Conservation (phyloP, 37 sponge, comb jelly and placozoan genomes). For the Tethya wilhelma region DNA sequence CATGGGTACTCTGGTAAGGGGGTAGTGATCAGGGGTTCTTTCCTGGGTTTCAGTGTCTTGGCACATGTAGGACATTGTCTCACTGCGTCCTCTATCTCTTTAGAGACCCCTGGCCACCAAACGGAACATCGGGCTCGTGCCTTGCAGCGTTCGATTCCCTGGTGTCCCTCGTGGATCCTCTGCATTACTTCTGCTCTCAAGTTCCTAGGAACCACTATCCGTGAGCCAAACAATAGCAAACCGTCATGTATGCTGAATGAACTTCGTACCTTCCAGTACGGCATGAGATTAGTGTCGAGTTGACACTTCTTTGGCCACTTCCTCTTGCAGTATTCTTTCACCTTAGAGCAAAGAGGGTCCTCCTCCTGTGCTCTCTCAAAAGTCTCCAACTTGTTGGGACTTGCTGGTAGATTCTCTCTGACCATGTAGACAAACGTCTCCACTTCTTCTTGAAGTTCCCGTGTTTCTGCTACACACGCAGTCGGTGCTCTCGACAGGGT, state of each 20-base stretch:
- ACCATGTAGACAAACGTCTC: neutral
- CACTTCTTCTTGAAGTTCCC: slow-evolving; percentile 21
- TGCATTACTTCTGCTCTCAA: slow-evolving; percentile 25
- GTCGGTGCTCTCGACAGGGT: slow-evolving; percentile 56
- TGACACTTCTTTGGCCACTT: slow-evolving; percentile 21
- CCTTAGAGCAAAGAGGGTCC: slow-evolving; percentile 9
- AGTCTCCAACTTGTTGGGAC: too few species aligned
- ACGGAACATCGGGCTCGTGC: slow-evolving; percentile 11
- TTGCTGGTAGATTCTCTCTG: neutral
- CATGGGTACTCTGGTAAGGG: slow-evolving; percentile 53
- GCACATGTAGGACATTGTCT: slow-evolving; percentile 35
- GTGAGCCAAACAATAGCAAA: slow-evolving; percentile 8
- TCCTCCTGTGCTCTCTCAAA: slow-evolving; percentile 39
- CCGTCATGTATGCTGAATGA: slow-evolving; percentile 1
- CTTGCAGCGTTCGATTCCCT: slow-evolving; percentile 30
- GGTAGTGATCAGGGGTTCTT: slow-evolving; percentile 37
- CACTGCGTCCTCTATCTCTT: slow-evolving; percentile 24
- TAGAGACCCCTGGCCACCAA: slow-evolving; percentile 48
- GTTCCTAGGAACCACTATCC: slow-evolving; percentile 40
- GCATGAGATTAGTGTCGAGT: neutral
- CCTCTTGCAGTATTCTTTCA: slow-evolving; percentile 22
- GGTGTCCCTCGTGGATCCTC: slow-evolving; percentile 45
- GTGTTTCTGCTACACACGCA: neutral
- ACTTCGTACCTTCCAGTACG: slow-evolving; percentile 31
- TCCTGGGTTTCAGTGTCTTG: neutral